Evolutionary conservation across 2,113 vertebrate genomes (phyloP).

Genomic region (Phyllostomus hastatus): DNA sequence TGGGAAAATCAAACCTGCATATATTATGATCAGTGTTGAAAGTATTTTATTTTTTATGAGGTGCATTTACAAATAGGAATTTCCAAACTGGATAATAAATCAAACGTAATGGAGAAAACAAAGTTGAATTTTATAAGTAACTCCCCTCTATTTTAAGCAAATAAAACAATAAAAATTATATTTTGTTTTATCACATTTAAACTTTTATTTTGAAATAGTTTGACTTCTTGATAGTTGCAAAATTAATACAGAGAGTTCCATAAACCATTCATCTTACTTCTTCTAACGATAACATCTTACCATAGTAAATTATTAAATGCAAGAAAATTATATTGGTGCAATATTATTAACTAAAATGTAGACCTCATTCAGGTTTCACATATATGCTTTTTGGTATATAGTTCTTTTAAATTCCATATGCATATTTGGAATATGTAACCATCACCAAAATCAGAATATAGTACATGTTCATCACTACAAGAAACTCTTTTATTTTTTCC

Average conservation of each 20-base stretch:
- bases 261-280: not conserved
- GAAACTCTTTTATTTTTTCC: not conserved
- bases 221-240: not conserved
- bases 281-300: not conserved
- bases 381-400: not conserved
- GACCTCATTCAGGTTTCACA: not conserved
- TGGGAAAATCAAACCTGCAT: not conserved
- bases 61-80: not conserved
- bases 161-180: not conserved
- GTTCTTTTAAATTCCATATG: not conserved
- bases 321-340: not conserved
- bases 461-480: not conserved
- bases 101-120: not conserved
- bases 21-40: not conserved
- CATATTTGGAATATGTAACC: not conserved
- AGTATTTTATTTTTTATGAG: not conserved
- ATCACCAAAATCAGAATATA: not conserved
- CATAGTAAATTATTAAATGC: not conserved
- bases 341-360: not conserved
- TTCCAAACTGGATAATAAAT: slow-evolving; percentile 28
- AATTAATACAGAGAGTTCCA: not conserved
- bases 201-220: not conserved
- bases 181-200: not conserved
- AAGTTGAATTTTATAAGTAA: slow-evolving; percentile 39
- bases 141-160: not conserved